Conservation (phyloP, 2,888 invertebrate species). For the Eupithecia dodoneata region DNA sequence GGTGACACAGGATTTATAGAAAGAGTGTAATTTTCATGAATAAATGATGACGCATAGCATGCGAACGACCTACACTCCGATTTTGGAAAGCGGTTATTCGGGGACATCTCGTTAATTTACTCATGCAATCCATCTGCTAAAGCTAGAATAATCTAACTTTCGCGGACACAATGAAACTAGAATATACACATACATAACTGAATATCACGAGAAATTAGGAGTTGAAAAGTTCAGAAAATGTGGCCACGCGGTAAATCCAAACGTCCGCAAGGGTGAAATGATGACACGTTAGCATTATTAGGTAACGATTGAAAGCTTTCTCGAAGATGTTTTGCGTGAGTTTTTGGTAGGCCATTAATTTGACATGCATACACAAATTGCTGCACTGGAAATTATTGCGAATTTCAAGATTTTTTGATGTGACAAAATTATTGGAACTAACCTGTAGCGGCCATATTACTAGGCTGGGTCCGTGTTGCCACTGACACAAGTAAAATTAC, state of each 20-base stretch:
- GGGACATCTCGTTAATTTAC: conserved; percentile 57
- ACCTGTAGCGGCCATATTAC: conserved; percentile 90
- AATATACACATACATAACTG: conserved; percentile 44
- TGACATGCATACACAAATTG: conserved; percentile 50
- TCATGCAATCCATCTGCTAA: conserved; percentile 51
- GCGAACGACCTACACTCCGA: conserved; percentile 76
- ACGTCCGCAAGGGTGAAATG: conserved; percentile 80
- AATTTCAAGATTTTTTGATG: conserved; percentile 69
- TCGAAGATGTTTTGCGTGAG: conserved; percentile 43
- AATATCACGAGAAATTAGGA: conserved; percentile 52
- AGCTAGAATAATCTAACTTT: conserved; percentile 47
- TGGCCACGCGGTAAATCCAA: conserved; percentile 84
- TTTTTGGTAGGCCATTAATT: conserved; percentile 51
- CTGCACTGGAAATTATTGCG: conserved; percentile 45
- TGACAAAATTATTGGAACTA: conserved; percentile 84
- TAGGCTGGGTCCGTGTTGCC: conserved; percentile 82
- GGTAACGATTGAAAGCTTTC: conserved; percentile 58
- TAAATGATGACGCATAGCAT: conserved; percentile 76
- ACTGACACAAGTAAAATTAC: conserved; percentile 54
- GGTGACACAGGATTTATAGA: conserved; percentile 41
- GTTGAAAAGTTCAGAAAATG: conserved; percentile 66
- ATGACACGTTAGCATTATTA: conserved; percentile 83
- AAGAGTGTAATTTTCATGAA: conserved; percentile 60
- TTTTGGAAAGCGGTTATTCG: conserved; percentile 78
- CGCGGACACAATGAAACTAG: conserved; percentile 41